Evolutionary conservation across 2,797 vertebrate species (phyloP).

Genomic region (Ceyx erithaca): DNA sequence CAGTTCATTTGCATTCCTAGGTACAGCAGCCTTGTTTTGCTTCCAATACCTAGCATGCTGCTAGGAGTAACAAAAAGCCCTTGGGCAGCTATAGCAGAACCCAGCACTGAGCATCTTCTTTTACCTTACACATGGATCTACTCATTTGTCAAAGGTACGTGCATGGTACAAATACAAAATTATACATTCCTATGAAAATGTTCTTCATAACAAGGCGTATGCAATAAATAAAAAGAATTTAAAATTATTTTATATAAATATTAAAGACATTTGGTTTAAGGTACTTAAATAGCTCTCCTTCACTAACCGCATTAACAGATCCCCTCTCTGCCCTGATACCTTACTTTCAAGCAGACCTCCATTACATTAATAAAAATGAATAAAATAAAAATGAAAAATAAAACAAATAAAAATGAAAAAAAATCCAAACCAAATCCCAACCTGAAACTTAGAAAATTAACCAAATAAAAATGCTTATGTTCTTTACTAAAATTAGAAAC

Average conservation of each 20-base stretch:
- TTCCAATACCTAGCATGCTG: background rate
- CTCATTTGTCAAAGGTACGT: background rate
- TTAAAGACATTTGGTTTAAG: background rate
- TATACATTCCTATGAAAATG: background rate
- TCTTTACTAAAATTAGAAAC: background rate
- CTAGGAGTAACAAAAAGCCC: background rate
- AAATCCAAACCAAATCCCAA: background rate
- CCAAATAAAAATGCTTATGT: fast-evolving
- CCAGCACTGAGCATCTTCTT: background rate
- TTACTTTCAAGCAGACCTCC: background rate
- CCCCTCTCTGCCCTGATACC: background rate
- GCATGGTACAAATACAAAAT: background rate
- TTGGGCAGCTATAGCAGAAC: background rate
- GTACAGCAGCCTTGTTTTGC: background rate
- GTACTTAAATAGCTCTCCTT: background rate
- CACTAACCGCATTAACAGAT: background rate
- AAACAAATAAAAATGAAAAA: background rate
- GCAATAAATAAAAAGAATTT: background rate
- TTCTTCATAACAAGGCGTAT: background rate
- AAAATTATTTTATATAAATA: background rate
- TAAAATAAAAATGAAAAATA: too few relatives aligned
- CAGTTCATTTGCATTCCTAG: background rate
- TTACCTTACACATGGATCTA: background rate
- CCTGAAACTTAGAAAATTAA: background rate
- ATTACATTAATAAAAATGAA: too few relatives aligned